Base-by-base conservation (phyloP, 2,888 invertebrate species). In the Melangyna quadrimaculata region DNA sequence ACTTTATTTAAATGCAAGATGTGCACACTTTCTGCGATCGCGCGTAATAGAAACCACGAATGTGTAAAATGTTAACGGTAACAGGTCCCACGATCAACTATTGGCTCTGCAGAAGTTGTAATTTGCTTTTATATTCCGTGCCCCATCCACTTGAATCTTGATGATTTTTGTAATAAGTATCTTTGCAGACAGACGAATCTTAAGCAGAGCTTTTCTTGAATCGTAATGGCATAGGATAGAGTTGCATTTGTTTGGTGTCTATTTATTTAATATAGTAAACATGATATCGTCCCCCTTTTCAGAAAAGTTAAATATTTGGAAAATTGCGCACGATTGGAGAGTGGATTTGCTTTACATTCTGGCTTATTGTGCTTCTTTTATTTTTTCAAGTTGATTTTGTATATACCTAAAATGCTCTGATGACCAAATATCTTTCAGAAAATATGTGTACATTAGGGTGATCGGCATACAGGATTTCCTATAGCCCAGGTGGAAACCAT, bases 111-210 rank as follows among this genome's bases (percentile, higher is more conserved):
- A 88, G 89, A 88, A 87, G 88, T 75, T 81, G 89, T 88, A 88
- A 88, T 89, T 88, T 88, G 91, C 90, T 92, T 92, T 90, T 92
- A 92, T 92, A 91, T 88, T 83, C 84, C 84, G 59, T 70, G 19
- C 77, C 86, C 81, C 86, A 73, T 81, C 70, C 72, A 81, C 12
- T 14, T 65, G 55, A 51, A 48, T 72, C 45, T 57, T 77, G 45
- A 37, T 35, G n/a, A n/a, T 48, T 63, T 53, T 8, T 51, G 45
- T 40, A 14, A 35, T 10, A 22, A 12, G 61, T 71, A 27, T 51
- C 37, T 29, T 61, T 72, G 61, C 72, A 69, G 72, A 57, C 67
- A 37, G 86, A 55, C 70, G 77, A 77, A 22, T 69, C 37, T 55
- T 75, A 59, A 71, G 71, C 75, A 55, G 75, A 61, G 32, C 32